Base-by-base conservation (phyloP, 1,140 invertebrate species). In the Arctopsyche grandis region DNA sequence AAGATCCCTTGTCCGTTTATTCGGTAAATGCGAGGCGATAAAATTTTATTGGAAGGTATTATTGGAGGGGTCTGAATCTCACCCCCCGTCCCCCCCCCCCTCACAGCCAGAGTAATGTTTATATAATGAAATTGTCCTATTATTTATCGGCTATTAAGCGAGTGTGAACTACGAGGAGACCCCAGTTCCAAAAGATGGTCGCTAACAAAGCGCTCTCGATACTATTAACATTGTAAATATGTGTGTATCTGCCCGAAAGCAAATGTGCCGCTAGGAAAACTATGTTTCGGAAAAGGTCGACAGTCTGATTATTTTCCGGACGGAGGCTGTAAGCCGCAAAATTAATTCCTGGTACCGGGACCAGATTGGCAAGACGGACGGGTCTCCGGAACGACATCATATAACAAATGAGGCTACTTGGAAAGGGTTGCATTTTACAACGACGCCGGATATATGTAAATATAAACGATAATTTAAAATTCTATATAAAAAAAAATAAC, bases 81-180 rank as follows among this genome's bases (percentile, higher is more conserved):
- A 22, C 12, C 19, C 21, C 4, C 5, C 12, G 48, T 3, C 12
- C 3, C 16, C 29, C 29, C 7, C 29, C n/a, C n/a, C n/a, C n/a
- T n/a, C n/a, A n/a, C n/a, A n/a, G 69, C 69, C 24, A 29, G 38
- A 14, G 74, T 76, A 76, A 76, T 76, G 74, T 76, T 76, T 76
- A 76, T 76, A 76, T 76, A 76, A 76, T 76, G 74, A 76, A 76
- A 76, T 76, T 29, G 48, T 76, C 26, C 24, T 12, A 48, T 63
- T 76, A 60, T 75, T 75, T 75, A 75, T 60, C 16, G 5, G 73
- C 48, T 26, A 26, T 48, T 75, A n/a, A 60, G 43, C 38, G 70
- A 5, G 29, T 38, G 29, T 38, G 29, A 38, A 38, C 29, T 38
- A 7, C 29, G 29, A 38, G n/a, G n/a, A n/a, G n/a, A n/a, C n/a